Evolutionary conservation across 2,113 vertebrate genomes (phyloP), one percentile per base, ranked within the genome.

Genomic region (Arizona elegans): DNA sequence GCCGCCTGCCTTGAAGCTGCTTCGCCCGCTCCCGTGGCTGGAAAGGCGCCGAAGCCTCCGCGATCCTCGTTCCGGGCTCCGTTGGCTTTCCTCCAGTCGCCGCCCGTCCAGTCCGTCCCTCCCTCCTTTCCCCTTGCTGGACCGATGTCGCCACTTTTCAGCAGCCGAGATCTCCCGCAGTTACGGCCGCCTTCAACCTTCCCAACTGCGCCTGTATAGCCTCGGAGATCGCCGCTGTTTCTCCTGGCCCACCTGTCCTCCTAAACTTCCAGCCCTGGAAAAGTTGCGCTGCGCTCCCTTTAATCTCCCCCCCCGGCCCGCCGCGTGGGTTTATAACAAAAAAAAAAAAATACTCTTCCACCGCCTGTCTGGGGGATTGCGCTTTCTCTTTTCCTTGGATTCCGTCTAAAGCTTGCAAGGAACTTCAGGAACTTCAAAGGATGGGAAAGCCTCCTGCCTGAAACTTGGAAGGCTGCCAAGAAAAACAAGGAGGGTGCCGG

Each of bases 81-180:
- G 13, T 54, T 29, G 24, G 21, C 26, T 8, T 9, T 8, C 5
- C 9, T 29, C 24, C 1, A n/a, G 0, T 2, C n/a, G n/a, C n/a
- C 70, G n/a, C 70, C 8, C n/a, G 2, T 24, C 8, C 26, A 6
- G 4, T 24, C 58, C 8, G 2, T 9, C 58, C 13, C 0, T 5
- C 23, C 53, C 50, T 29, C n/a, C 55, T 50, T 43, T n/a, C 29
- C 23, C 92, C n/a, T 56, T 5, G n/a, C 38, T 5, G 88, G 54
- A 50, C 54, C 38, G 54, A 33, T 11, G 88, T 33, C 87, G 75
- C 43, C 43, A 47, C 29, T 59, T 17, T 50, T 0, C 43, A 24
- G 58, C 62, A 29, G 91, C 75, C 58, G 24, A 62, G 23, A 10
- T 62, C 55, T 6, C 59, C 56, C 21, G 86, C 13, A n/a, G 87